These are phyloP conservation scores for Chaetodon trifascialis DNA, from an alignment of 2,113 vertebrate species.

Conservation along the genomic window DNA sequence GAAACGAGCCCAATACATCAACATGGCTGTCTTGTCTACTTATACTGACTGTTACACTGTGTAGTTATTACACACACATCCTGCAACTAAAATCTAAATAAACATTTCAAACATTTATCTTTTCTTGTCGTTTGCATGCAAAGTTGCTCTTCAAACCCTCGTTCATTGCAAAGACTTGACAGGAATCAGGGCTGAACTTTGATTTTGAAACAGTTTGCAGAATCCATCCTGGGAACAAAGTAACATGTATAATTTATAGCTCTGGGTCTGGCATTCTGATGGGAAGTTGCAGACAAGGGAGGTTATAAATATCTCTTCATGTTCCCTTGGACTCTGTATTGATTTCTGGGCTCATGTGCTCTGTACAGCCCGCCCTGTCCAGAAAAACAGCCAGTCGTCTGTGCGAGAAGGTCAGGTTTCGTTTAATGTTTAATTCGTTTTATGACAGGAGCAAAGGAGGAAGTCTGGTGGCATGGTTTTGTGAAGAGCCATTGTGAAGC, in stretches of 20 bases:
- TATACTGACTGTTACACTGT: background rate
- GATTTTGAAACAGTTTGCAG: conserved; percentile 26
- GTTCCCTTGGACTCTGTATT: conserved; percentile 2
- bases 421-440: no score
- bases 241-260: conserved; percentile 36
- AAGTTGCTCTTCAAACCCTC: background rate
- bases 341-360: conserved; percentile 21
- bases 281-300: conserved; percentile 40
- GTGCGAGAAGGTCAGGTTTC: no score
- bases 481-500: no score
- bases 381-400: no score
- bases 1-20: background rate
- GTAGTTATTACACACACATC: background rate
- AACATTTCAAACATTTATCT: background rate
- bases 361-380: background rate
- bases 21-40: background rate
- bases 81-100: conserved; percentile 1
- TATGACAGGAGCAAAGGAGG: background rate
- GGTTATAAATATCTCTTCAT: conserved; percentile 37
- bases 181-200: conserved; percentile 28
- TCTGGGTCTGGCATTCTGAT: conserved; percentile 24
- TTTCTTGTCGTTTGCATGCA: background rate
- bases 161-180: conserved; percentile 39
- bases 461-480: no score
- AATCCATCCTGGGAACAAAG: conserved; percentile 32